Base-by-base conservation (phyloP, 2,113 vertebrate genomes). In the Oryzias curvinotus region DNA sequence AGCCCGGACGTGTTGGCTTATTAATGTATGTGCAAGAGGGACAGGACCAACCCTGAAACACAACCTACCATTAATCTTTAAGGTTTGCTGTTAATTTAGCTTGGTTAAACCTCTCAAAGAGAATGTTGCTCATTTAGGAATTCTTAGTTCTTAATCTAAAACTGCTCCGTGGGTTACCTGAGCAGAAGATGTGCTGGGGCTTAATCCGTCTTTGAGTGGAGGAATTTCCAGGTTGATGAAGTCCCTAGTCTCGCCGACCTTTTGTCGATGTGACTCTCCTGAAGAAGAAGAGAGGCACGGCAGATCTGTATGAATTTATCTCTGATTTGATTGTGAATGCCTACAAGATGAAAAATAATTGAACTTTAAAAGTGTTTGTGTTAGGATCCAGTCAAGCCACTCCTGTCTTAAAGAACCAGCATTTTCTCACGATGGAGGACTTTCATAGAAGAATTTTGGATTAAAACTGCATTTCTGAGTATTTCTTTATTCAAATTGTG, bases 21-120 rank as follows among this genome's bases (percentile, higher is more conserved):
- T 98, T 98, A 76, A 98, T 94, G 85, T 93, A 98, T 1, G 96
- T 98, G 63, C 96, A 97, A 6, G 93, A 93, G 0, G 93, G 92
- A 5, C 96, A 98, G 0, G 96, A 51, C 94, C 96, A 98, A 62
- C 96, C 93, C 49, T 73, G 7, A 57, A 50, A 47, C 6, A 57
- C 14, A 42, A 25, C 57, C 41, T 3, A 23, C 30, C 4, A 51
- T 68, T 21, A 70, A 15, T 46, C 54, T 51, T 42, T 21, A 44
- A 17, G 21, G 57, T 51, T 25, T 48, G 30, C n/a, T 64, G 45
- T 8, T 47, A 3, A 47, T n/a, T 47, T 1, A 2, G n/a, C 17
- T 7, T 23, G 3, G 7, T n/a, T 47, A 18, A 18, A 47, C 5
- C 2, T 18, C 8, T 47, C 5, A 18, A 5, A 48, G 45, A 15